phyloP scores from a whole-genome alignment of 2,797 vertebrate genomes.

The Eospalax fontanierii region DNA sequence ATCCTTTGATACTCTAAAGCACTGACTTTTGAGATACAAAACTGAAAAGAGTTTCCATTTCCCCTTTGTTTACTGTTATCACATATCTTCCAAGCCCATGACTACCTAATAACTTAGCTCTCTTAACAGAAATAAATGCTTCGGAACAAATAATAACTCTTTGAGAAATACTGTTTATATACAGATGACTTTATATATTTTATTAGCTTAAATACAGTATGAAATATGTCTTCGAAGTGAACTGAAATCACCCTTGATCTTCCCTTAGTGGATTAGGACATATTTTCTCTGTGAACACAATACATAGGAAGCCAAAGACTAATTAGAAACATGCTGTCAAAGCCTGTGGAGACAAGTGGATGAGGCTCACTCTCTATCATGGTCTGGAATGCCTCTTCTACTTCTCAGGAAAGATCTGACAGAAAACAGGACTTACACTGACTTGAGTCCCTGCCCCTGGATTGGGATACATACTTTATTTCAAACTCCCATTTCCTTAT shows the following conservation, averaged over 20 bases:
- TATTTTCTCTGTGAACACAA: slow-evolving; percentile 7
- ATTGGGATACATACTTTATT: neutral
- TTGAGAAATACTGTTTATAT: neutral
- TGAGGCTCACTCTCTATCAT: neutral
- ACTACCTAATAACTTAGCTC: neutral
- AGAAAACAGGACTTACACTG: neutral
- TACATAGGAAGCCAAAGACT: neutral
- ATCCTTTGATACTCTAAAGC: neutral
- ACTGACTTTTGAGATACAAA: slow-evolving; percentile 24
- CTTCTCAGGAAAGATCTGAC: neutral
- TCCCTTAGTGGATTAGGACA: neutral
- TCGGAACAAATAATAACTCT: neutral
- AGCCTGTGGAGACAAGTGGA: neutral
- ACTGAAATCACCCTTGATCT: neutral
- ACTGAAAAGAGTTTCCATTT: neutral
- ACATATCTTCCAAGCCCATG: neutral
- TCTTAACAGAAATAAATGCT: neutral
- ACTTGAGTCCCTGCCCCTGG: neutral
- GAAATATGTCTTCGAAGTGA: neutral
- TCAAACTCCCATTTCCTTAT: neutral
- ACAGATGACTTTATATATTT: neutral
- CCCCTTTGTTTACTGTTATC: neutral
- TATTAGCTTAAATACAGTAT: slow-evolving; percentile 11
- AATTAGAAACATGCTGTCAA: neutral
- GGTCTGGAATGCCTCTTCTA: neutral